Conservation (phyloP, 2,797 vertebrate genomes). For the Mycteria americana region DNA sequence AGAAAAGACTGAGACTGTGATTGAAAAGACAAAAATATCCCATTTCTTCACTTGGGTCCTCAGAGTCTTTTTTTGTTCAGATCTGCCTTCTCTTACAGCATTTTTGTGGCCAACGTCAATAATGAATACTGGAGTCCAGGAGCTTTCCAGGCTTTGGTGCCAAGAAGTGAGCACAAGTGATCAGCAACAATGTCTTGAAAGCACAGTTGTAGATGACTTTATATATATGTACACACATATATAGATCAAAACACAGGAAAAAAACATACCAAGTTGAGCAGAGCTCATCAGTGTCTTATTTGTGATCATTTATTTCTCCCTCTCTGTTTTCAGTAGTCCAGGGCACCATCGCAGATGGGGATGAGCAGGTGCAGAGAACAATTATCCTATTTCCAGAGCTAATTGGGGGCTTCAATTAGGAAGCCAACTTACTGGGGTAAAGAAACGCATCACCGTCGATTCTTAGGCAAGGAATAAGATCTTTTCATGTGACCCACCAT, state of each 20-base stretch:
- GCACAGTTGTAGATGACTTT: neutral
- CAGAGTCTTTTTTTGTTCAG: neutral
- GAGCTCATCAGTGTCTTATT: neutral
- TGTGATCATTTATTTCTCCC: neutral
- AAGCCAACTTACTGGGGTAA: neutral
- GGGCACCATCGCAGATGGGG: neutral
- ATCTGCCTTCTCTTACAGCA: neutral
- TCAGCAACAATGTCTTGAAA: neutral
- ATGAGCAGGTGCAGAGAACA: constrained; percentile 8
- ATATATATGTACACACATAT: neutral
- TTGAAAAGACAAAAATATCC: neutral
- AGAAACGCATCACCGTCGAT: neutral
- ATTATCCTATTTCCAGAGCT: neutral
- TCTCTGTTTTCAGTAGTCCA: constrained; percentile 4
- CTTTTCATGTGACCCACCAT: neutral
- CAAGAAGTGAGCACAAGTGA: neutral
- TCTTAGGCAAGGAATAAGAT: neutral
- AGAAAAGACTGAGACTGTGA: neutral
- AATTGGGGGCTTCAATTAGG: neutral
- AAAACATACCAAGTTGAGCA: neutral
- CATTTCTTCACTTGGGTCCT: neutral
- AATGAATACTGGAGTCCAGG: neutral
- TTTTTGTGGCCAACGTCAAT: neutral
- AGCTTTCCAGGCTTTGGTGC: neutral
- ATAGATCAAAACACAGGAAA: neutral